Evolutionary conservation across 2,888 invertebrate genomes (phyloP).

Genomic region (Drosophila atripex): DNA sequence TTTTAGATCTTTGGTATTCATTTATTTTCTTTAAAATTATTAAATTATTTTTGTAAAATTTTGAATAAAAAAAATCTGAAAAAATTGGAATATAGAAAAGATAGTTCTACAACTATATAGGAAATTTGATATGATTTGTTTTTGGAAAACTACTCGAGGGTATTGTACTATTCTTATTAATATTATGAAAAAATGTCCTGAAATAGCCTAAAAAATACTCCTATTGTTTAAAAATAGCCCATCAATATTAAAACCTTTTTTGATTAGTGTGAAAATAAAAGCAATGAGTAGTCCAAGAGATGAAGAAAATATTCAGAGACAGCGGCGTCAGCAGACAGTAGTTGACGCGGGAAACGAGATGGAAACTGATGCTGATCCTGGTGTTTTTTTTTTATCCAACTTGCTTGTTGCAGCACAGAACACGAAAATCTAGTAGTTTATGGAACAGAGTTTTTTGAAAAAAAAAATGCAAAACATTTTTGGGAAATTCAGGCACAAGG

Average conservation of each 20-base stretch:
- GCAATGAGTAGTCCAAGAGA: neutral
- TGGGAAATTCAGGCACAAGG: neutral
- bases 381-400: slow-evolving; percentile 16
- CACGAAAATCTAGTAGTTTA: slow-evolving; percentile 37
- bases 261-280: neutral
- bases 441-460: slow-evolving; percentile 1
- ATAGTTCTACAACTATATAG: too few relatives aligned
- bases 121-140: too few relatives aligned
- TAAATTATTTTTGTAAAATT: too few relatives aligned
- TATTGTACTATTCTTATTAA: too few relatives aligned
- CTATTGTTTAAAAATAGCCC: too few relatives aligned
- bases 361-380: slow-evolving; percentile 49
- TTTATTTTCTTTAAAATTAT: too few relatives aligned
- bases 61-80: too few relatives aligned
- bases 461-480: slow-evolving; percentile 1
- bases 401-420: slow-evolving; percentile 50
- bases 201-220: too few relatives aligned
- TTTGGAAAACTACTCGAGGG: too few relatives aligned
- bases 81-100: too few relatives aligned
- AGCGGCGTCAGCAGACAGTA: slow-evolving; percentile 54
- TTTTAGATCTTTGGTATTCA: too few relatives aligned
- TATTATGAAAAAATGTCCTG: too few relatives aligned
- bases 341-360: slow-evolving; percentile 56
- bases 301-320: slow-evolving; percentile 18
- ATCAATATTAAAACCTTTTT: neutral